Evolutionary conservation across 2,797 vertebrate species (phyloP), one percentile per base, ranked within the genome.

Genomic region (Netta rufina): DNA sequence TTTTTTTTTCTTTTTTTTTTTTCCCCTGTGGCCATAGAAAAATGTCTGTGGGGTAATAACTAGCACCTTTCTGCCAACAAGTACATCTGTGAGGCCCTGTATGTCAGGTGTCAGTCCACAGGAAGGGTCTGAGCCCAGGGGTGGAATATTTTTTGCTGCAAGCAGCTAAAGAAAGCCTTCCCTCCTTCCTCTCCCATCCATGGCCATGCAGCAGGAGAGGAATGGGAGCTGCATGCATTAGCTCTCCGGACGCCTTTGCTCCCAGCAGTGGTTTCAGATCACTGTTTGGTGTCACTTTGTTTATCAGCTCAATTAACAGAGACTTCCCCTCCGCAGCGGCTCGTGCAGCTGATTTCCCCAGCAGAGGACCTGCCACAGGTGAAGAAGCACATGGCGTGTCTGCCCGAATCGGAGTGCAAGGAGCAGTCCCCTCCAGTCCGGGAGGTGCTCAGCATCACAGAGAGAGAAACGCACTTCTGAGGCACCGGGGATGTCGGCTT

Each of bases 391-490:
- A 0, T 18, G 30, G 38, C 0, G 3, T 28, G 69, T 8, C 84
- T 41, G 4, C 47, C 70, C 0, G 5, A 39, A 8, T 64, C 13
- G 39, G 76, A 75, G 73, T 2, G 1, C 1, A 12, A 64, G 20
- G 84, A 32, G 3, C 83, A 90, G 69, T 85, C 69, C 1, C 32
- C 81, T 19, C 90, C 94, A 0, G 6, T 30, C 36, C 97, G 75
- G 79, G 96, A 97, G 77, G 87, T 96, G 38, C 93, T 98, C n/a
- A 90, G 96, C 54, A 65, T 65, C 36, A 96, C 83, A 16, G 97
- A 98, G 95, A 98, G 97, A 92, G 98, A 98, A 97, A 98, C 98
- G 0, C 84, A 96, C n/a, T 94, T 98, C 87, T 98, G 75, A 96
- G 64, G 56, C 78, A 20, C 36, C 0, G 4, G 13, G 45, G 36